phyloP scores from a whole-genome alignment of 2,888 invertebrate genomes.

The Melieria omissa region DNA sequence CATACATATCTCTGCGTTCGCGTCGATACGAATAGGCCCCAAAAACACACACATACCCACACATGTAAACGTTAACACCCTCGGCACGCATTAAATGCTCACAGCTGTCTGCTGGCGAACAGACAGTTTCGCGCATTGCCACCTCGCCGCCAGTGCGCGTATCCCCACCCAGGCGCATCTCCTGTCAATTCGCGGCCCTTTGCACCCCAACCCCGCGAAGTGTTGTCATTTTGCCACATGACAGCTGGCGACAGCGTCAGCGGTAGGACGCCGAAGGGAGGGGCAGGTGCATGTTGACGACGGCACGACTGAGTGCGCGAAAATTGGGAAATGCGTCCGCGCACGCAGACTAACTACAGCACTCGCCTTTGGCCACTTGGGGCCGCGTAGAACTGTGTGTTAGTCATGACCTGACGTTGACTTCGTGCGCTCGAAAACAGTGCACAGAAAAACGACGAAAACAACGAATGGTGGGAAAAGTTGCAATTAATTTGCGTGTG shows the following conservation, averaged over 20 bases:
- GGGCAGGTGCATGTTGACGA: no score
- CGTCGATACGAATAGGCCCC: neutral
- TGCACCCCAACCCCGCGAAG: neutral
- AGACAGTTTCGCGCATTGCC: slow-evolving; percentile 13
- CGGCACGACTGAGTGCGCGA: no score
- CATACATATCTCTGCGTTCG: no score
- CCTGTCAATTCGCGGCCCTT: neutral
- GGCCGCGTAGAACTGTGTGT: neutral
- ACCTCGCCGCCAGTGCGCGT: neutral
- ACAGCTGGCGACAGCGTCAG: no score
- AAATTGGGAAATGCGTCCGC: no score
- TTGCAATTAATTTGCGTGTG: slow-evolving; percentile 25
- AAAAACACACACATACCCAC: neutral
- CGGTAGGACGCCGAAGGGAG: no score
- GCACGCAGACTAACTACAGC: no score
- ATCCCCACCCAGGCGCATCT: neutral
- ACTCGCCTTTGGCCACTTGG: no score
- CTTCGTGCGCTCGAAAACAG: neutral
- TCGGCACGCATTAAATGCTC: slow-evolving; percentile 10
- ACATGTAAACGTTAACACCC: neutral
- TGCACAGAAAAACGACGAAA: no score
- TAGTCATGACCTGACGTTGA: slow-evolving; percentile 26
- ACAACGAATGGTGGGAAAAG: neutral
- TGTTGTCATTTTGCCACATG: no score
- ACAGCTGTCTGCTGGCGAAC: slow-evolving; percentile 5